Base-by-base conservation (phyloP, 2,113 vertebrate species). In the Microcebus ravelobensis region DNA sequence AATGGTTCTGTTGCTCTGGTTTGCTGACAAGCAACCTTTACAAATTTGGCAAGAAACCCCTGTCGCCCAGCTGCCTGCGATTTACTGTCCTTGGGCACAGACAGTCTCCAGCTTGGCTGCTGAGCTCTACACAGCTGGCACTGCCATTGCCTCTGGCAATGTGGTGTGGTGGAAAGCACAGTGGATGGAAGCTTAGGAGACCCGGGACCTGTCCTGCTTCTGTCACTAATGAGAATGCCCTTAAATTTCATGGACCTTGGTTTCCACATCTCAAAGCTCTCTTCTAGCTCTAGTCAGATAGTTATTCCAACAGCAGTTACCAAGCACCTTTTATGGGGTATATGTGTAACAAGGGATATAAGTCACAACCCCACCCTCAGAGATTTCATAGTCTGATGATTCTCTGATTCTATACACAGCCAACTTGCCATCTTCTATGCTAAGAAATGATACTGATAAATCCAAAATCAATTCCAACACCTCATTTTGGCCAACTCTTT, bases 21-120 rank as follows among this genome's bases (percentile, higher is more conserved):
- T 96, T 95, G 91, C 80, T 96, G 89, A 97, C 83, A 96, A 96
- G 31, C 91, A 96, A 82, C 91, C 92, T 88, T 87, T 89, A 86
- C 42, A 95, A 93, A 90, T 87, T 73, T 97, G 95, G 94, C 59
- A 83, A 92, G 70, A 96, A 79, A 65, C 12, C 59, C 77, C 29
- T 86, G 45, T 83, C 8, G 8, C 55, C 50, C 74, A 95, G 97
- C 93, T 94, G 97, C 65, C 84, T 96, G 85, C 0, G 5, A 93
- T 94, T 96, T 96, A 90, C 74, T 90, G 21, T 87, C 70, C 63
- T 80, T 52, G 70, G 76, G 87, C 85, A 63, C 71, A 42, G 83
- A 63, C 71, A 42, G 83, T 76, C 83, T 93, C 70, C 90, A 48
- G 39, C 48, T 59, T 61, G 73, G 77, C 95, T 79, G 61, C 1